Evolutionary conservation across 2,888 invertebrate species (phyloP).

Genomic region (Ischnus inquisitorius): DNA sequence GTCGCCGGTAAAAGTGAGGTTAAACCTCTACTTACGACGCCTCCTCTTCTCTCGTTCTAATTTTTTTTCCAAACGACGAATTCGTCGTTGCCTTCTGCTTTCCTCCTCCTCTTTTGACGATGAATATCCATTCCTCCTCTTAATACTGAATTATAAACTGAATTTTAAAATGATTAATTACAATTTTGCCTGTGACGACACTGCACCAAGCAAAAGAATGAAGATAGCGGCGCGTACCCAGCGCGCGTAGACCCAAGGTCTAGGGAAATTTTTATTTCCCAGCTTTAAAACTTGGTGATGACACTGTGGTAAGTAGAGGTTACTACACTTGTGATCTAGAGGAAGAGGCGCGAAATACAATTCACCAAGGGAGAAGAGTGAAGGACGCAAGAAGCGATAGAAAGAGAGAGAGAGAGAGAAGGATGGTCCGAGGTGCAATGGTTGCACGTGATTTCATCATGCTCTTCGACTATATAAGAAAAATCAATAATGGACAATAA

Average conservation of each 20-base stretch:
- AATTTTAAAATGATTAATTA: too few species aligned
- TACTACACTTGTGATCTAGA: slow-evolving; percentile 53
- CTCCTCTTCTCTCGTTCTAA: slow-evolving; percentile 30
- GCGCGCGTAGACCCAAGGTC: background rate
- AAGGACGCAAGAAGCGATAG: too few species aligned
- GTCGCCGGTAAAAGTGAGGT: slow-evolving; percentile 12
- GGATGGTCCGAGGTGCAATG: too few species aligned
- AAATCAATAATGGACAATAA: too few species aligned
- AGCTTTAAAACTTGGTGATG: slow-evolving; percentile 50
- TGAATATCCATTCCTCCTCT: slow-evolving; percentile 3
- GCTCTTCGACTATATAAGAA: too few species aligned
- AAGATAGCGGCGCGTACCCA: background rate
- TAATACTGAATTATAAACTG: too few species aligned
- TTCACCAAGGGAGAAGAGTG: too few species aligned
- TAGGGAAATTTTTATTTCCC: slow-evolving; percentile 25
- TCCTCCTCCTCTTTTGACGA: slow-evolving; percentile 10
- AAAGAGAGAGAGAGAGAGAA: too few species aligned
- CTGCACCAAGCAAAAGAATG: slow-evolving; percentile 10
- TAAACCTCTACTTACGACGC: slow-evolving; percentile 27
- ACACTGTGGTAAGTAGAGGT: slow-evolving; percentile 46
- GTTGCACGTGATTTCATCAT: too few species aligned
- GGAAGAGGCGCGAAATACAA: slow-evolving; percentile 31
- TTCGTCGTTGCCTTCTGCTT: slow-evolving; percentile 2
- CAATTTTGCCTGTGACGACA: too few species aligned
- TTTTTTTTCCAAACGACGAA: slow-evolving; percentile 21